phyloP scores from a whole-genome alignment of 2,113 vertebrate genomes.

The Vireo altiloquus region DNA sequence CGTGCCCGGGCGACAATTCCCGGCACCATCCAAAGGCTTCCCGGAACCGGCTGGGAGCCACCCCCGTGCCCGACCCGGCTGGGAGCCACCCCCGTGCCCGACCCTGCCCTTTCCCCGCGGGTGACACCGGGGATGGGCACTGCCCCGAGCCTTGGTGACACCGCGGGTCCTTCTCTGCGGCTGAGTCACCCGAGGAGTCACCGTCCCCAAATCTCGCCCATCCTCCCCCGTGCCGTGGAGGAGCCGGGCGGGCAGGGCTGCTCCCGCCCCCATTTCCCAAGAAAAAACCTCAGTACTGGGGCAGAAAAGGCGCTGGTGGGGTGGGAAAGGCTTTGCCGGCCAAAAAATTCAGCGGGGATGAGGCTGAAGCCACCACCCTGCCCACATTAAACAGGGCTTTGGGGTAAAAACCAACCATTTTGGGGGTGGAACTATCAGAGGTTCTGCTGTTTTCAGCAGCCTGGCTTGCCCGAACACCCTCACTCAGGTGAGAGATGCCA shows the following conservation, averaged over 20 bases:
- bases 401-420: rapidly evolving
- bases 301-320: background rate
- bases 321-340: rapidly evolving
- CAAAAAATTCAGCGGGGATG: background rate
- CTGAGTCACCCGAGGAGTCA: conserved; percentile 50
- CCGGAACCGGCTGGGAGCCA: background rate
- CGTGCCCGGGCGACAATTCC: background rate
- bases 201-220: background rate
- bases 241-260: background rate
- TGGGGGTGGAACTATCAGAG: background rate
- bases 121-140: background rate
- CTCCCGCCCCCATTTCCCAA: background rate
- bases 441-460: background rate
- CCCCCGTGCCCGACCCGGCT: background rate
- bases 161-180: background rate
- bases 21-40: background rate
- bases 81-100: background rate
- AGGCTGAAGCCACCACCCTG: rapidly evolving
- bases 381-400: rapidly evolving
- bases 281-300: background rate
- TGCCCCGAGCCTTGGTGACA: background rate
- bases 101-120: background rate
- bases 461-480: background rate
- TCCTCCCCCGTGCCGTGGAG: background rate
- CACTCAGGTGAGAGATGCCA: background rate